A percentile compares a stretch with the other conserved stretches of the same genome.
Conservation (phyloP, 2,888 invertebrate genomes). For the Archips xylosteana region DNA sequence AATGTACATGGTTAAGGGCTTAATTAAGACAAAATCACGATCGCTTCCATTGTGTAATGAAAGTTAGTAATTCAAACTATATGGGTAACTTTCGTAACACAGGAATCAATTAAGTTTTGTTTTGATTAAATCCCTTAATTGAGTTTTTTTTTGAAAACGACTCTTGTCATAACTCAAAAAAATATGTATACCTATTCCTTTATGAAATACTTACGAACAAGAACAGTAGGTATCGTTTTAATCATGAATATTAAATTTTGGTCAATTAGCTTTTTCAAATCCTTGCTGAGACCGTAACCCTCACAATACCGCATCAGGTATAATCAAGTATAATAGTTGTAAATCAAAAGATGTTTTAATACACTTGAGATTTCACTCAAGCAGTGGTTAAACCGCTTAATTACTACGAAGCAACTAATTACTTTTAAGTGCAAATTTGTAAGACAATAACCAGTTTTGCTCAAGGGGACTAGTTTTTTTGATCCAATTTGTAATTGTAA, state of each 20-base stretch:
- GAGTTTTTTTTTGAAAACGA: too few relatives aligned
- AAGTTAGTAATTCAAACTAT: too few relatives aligned
- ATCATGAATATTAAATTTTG: background rate
- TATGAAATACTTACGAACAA: too few relatives aligned
- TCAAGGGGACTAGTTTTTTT: conserved; percentile 16
- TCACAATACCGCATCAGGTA: background rate
- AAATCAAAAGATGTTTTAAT: conserved; percentile 3
- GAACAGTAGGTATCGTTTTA: too few relatives aligned
- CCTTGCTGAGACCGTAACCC: background rate
- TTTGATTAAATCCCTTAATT: too few relatives aligned
- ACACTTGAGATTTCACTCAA: background rate
- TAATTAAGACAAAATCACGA: too few relatives aligned
- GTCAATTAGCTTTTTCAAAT: background rate
- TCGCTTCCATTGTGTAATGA: too few relatives aligned
- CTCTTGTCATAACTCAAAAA: too few relatives aligned
- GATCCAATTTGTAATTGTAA: conserved; percentile 14
- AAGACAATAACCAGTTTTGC: conserved; percentile 13
- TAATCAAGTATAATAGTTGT: background rate
- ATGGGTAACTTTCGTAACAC: too few relatives aligned
- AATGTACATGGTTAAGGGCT: too few relatives aligned
- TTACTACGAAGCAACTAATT: conserved; percentile 1
- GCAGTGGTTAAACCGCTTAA: background rate
- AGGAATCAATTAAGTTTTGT: too few relatives aligned
- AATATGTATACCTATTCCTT: too few relatives aligned
- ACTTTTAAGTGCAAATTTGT: conserved; percentile 3